These are phyloP conservation scores for Falco punctatus DNA, from an alignment of 2,113 vertebrate species.

Conservation along the genomic window DNA sequence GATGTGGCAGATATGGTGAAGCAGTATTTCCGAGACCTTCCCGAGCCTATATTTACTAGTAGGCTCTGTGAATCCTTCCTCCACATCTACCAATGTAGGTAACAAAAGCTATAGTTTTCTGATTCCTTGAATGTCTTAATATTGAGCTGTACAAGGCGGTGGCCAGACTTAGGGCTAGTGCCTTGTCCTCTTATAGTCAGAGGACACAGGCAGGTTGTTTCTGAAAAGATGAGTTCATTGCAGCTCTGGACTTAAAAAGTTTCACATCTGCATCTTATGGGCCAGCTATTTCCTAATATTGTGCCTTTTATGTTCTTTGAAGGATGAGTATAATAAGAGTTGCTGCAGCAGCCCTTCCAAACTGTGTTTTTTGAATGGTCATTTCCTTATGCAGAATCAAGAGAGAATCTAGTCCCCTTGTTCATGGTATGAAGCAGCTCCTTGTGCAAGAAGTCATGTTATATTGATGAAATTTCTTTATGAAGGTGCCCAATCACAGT, in stretches of 20 bases:
- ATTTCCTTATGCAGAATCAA: neutral
- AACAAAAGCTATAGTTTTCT: neutral
- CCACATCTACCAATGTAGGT: constrained; percentile 90
- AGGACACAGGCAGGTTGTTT: neutral
- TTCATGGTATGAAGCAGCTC: neutral
- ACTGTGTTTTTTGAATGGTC: neutral
- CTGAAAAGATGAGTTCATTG: neutral
- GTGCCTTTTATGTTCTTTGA: neutral
- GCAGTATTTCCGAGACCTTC: constrained; percentile 91
- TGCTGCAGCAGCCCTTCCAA: neutral
- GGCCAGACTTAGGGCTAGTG: neutral
- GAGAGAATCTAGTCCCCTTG: neutral
- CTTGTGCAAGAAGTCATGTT: neutral
- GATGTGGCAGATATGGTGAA: constrained; percentile 93
- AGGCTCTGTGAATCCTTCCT: constrained; percentile 87
- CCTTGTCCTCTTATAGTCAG: neutral
- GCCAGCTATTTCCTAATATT: neutral
- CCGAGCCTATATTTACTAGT: constrained; percentile 85
- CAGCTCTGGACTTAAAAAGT: neutral
- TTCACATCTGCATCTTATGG: neutral
- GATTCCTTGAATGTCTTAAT: neutral
- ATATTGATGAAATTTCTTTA: neutral
- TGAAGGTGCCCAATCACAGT: neutral
- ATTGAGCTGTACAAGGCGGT: neutral
- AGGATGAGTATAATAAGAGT: neutral